phyloP scores from a whole-genome alignment of 2,113 vertebrate species.

The Paramormyrops kingsleyae region DNA sequence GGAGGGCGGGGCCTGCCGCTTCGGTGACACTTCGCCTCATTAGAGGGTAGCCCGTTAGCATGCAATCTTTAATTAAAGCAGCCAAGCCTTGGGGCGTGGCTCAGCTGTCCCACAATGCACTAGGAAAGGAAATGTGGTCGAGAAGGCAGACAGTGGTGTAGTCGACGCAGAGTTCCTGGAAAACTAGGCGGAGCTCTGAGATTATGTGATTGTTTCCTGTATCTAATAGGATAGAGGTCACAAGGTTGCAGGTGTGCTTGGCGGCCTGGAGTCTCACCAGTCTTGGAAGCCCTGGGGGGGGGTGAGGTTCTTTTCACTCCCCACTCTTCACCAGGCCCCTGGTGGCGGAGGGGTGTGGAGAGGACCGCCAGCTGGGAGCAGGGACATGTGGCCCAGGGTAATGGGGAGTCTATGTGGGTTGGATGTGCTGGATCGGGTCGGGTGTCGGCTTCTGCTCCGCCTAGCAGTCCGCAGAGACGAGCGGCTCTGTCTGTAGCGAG shows the following conservation, averaged over 20 bases:
- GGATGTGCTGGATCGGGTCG: not conserved
- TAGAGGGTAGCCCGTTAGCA: slow-evolving; percentile 3
- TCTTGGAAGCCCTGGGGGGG: not conserved
- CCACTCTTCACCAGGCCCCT: not conserved
- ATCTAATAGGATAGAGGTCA: not conserved
- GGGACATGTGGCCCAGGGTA: not conserved
- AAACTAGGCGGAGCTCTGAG: not conserved
- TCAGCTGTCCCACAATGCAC: slow-evolving; percentile 16
- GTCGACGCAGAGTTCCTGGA: not conserved
- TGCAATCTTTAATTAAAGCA: slow-evolving; percentile 22
- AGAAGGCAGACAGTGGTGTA: not conserved
- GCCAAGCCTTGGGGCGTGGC: not conserved
- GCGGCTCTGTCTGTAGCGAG: not conserved
- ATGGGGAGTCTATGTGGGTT: not conserved
- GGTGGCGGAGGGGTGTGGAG: not conserved
- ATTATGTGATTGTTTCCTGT: not conserved
- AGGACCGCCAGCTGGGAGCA: not conserved
- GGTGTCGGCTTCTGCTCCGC: not conserved
- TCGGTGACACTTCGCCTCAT: not conserved
- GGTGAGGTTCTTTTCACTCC: not conserved
- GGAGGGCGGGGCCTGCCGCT: not conserved
- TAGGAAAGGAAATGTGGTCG: not conserved
- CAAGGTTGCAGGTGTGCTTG: not conserved
- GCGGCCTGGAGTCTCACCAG: not conserved
- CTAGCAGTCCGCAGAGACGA: not conserved